A percentile compares a stretch with the other conserved stretches of the same genome.
Conservation (phyloP, 2,113 vertebrate species). For the Hippopotamus amphibius region DNA sequence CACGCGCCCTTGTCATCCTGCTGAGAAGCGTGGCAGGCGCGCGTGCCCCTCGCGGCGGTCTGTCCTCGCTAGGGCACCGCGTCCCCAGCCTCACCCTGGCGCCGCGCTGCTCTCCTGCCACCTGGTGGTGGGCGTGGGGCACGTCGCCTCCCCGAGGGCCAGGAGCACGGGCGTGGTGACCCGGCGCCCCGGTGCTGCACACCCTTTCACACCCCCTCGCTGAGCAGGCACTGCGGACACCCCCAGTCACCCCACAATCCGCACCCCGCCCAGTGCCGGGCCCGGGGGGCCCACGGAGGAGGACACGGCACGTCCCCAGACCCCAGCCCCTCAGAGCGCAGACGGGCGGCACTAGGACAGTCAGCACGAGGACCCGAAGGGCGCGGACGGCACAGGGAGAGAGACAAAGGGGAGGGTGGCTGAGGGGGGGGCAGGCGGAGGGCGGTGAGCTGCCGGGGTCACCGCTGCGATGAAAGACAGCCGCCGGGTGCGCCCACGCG, state of each 20-base stretch:
- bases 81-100: neutral
- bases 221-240: too few relatives aligned
- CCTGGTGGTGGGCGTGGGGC: neutral
- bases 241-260: too few relatives aligned
- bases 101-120: slow-evolving; percentile 61
- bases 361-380: neutral
- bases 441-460: neutral
- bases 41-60: too few relatives aligned
- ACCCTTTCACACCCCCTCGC: too few relatives aligned
- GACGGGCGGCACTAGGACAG: neutral
- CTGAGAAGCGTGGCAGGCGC: rapidly evolving
- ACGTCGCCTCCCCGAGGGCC: neutral
- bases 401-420: neutral
- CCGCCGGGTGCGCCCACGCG: neutral
- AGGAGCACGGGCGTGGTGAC: too few relatives aligned
- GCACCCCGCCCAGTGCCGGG: rapidly evolving
- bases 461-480: neutral
- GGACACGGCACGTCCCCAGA: neutral
- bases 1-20: rapidly evolving
- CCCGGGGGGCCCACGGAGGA: neutral
- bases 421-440: neutral
- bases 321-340: too few relatives aligned
- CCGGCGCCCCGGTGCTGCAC: too few relatives aligned
- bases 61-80: too few relatives aligned
- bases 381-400: neutral